phyloP scores from a whole-genome alignment of 2,888 invertebrate genomes.

The Sycophila texana region DNA sequence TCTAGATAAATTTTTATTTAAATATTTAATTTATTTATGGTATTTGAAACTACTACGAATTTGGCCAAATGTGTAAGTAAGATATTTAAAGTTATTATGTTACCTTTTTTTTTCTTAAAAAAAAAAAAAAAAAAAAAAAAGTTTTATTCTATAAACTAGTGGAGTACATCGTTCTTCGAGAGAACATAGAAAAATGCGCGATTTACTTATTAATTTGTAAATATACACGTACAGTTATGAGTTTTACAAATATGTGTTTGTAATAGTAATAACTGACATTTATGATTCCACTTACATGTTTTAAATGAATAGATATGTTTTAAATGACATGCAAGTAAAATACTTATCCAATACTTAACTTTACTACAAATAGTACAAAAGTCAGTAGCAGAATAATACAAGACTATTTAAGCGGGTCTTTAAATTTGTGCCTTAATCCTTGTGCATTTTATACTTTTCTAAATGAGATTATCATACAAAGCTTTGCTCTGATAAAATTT shows the following conservation, averaged over 20 bases:
- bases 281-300: constrained; percentile 38
- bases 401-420: constrained; percentile 41
- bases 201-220: constrained; percentile 55
- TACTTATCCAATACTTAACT: constrained; percentile 30
- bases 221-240: constrained; percentile 44
- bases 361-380: constrained; percentile 52
- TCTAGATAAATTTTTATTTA: constrained; percentile 7
- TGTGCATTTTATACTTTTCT: constrained; percentile 51
- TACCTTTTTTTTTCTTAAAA: background rate
- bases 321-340: constrained; percentile 15
- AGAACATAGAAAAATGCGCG: constrained; percentile 30
- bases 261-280: constrained; percentile 43
- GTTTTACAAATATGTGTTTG: constrained; percentile 44
- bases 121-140: background rate
- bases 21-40: constrained; percentile 20
- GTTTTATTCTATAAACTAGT: constrained; percentile 16
- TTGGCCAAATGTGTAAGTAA: constrained; percentile 11
- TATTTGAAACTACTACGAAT: constrained; percentile 20
- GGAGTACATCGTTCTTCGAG: constrained; percentile 25
- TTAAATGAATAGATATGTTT: constrained; percentile 33
- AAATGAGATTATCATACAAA: constrained; percentile 43
- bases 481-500: constrained; percentile 31
- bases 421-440: constrained; percentile 54
- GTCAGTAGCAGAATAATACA: constrained; percentile 38
- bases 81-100: constrained; percentile 8